Evolutionary conservation across 92 coral and sea anemone genomes (phyloP).

Genomic region (Hydrozoanthus gracilis): DNA sequence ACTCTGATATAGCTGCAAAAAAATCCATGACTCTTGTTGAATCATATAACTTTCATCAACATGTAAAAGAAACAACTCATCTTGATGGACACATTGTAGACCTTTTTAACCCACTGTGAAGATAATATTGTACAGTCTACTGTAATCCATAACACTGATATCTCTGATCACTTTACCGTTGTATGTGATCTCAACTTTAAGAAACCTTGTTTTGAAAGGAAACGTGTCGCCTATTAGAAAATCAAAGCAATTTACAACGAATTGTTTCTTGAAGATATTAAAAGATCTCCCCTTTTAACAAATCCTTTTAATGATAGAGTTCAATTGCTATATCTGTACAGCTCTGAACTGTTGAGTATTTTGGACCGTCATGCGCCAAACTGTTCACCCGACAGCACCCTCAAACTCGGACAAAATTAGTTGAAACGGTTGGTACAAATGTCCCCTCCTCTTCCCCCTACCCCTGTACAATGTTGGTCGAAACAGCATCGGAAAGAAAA

Average conservation of each 20-base stretch:
- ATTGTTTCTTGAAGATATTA: not conserved
- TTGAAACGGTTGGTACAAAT: too few species aligned
- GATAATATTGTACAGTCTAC: not conserved
- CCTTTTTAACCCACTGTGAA: conserved; percentile 1
- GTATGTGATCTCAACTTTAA: not conserved
- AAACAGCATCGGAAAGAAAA: too few species aligned
- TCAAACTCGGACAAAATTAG: too few species aligned
- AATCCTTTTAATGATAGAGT: too few species aligned
- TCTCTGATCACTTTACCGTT: not conserved
- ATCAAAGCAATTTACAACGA: not conserved
- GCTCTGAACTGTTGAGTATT: too few species aligned
- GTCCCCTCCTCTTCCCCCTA: too few species aligned
- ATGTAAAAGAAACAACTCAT: conserved; percentile 11
- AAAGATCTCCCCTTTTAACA: not conserved
- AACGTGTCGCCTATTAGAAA: not conserved
- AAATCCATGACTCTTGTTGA: not conserved
- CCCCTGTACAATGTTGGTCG: too few species aligned
- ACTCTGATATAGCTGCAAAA: conserved; percentile 1
- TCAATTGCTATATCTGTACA: too few species aligned
- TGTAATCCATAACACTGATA: not conserved
- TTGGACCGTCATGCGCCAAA: too few species aligned
- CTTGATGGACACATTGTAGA: not conserved
- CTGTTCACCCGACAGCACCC: conserved; percentile 1
- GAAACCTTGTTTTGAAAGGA: not conserved
- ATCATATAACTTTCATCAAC: conserved; percentile 34